Conservation (phyloP, 2,113 vertebrate genomes). For the Lota lota region DNA sequence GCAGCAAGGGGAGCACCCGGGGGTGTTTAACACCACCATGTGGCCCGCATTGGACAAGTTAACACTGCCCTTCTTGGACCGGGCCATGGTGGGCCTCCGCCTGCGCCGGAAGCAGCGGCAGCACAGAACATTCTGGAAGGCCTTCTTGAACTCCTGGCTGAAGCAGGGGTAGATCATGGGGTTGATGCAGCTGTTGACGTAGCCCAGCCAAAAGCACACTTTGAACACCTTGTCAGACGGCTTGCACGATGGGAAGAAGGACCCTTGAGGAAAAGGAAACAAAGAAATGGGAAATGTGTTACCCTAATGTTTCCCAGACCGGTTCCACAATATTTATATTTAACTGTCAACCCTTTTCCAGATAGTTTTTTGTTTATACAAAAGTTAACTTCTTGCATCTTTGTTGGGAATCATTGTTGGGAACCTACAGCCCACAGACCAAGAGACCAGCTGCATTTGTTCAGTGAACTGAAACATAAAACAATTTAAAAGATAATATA, state of each 20-base stretch:
- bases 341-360: too few species aligned
- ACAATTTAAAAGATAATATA: too few species aligned
- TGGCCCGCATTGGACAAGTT: not conserved
- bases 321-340: too few species aligned
- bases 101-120: conserved; percentile 77
- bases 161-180: conserved; percentile 96
- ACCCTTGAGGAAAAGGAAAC: conserved; percentile 74
- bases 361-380: too few species aligned
- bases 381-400: too few species aligned
- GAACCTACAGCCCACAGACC: too few species aligned
- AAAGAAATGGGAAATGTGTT: not conserved
- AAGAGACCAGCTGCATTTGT: too few species aligned
- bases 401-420: too few species aligned
- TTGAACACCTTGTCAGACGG: conserved; percentile 93
- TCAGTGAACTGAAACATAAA: too few species aligned
- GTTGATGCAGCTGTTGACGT: conserved; percentile 99
- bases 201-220: conserved; percentile 97
- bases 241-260: conserved; percentile 88
- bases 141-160: conserved; percentile 93
- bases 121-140: conserved; percentile 86
- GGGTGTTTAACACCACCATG: not conserved
- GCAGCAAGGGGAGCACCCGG: not conserved
- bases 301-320: too few species aligned
- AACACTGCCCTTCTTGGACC: not conserved
- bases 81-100: not conserved